These are phyloP conservation scores for Acanthurus tractus DNA, from an alignment of 2,797 vertebrate species.

Conservation along the genomic window DNA sequence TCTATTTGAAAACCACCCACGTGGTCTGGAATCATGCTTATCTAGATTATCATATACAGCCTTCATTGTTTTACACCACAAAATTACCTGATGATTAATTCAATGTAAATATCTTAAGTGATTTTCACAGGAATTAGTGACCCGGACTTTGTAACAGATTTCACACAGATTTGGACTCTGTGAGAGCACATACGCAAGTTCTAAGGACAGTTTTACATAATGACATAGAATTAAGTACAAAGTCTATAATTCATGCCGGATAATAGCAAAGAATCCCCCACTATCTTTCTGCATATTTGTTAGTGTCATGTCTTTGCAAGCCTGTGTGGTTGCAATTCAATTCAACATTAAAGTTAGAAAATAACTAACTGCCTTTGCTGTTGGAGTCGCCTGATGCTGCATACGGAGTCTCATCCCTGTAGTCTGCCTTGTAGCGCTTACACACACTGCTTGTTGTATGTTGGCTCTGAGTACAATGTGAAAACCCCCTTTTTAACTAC, in stretches of 20 bases:
- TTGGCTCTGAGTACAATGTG: conserved; percentile 54
- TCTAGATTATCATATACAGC: conserved; percentile 37
- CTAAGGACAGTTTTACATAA: conserved; percentile 21
- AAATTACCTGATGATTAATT: conserved; percentile 39
- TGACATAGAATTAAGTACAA: conserved; percentile 49
- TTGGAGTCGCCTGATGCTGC: conserved; percentile 46
- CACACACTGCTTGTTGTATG: conserved; percentile 57
- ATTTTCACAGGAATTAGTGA: conserved; percentile 6
- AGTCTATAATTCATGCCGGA: conserved; percentile 32
- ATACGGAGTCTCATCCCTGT: conserved; percentile 34
- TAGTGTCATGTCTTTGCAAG: conserved; percentile 69
- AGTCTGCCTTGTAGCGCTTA: conserved; percentile 36
- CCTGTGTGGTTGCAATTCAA: conserved; percentile 63
- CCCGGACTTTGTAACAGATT: conserved; percentile 30
- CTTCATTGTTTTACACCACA: conserved; percentile 49
- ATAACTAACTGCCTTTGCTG: conserved; percentile 43
- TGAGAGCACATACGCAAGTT: not conserved
- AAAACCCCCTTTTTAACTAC: conserved; percentile 57
- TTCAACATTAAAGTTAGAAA: conserved; percentile 29
- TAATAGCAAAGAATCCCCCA: conserved; percentile 50
- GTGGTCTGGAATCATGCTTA: conserved; percentile 38
- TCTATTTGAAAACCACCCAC: conserved; percentile 20
- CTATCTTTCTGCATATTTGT: conserved; percentile 37
- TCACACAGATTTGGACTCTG: conserved; percentile 7
- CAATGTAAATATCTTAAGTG: conserved; percentile 22